Percentiles rank a stretch among this genome's conserved stretches.
Evolutionary conservation across 2,888 invertebrate species (phyloP).

Genomic region (Clivina fossor): DNA sequence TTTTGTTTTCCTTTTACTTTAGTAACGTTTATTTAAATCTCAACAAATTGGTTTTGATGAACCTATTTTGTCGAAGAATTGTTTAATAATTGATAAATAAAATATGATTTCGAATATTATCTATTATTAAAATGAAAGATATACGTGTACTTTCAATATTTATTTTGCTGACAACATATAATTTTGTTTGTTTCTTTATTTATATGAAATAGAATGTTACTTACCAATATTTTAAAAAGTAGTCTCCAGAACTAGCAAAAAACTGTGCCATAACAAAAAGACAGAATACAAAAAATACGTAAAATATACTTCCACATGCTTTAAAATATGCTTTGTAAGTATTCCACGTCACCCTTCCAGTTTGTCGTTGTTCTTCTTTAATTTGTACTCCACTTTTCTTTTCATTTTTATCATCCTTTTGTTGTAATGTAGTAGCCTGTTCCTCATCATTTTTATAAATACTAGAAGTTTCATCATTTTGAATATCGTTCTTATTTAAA

Average conservation of each 20-base stretch:
- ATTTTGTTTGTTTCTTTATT: no score
- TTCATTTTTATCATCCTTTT: slow-evolving; percentile 37
- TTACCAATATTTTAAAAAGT: slow-evolving; percentile 79
- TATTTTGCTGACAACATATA: no score
- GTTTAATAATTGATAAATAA: no score
- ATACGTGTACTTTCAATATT: no score
- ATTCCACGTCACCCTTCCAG: slow-evolving; percentile 58
- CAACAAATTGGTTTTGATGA: no score
- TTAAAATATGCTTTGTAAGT: slow-evolving; percentile 72
- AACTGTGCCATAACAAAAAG: slow-evolving; percentile 71
- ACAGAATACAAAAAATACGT: slow-evolving; percentile 62
- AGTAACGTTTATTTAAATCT: no score
- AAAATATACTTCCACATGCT: slow-evolving; percentile 71
- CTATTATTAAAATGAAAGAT: no score
- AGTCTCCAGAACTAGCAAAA: slow-evolving; percentile 76
- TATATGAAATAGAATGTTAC: slow-evolving; percentile 42
- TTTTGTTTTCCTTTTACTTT: no score
- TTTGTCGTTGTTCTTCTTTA: slow-evolving; percentile 62
- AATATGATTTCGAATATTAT: no score
- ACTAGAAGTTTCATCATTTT: slow-evolving; percentile 70
- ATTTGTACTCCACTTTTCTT: slow-evolving; percentile 44
- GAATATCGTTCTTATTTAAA: slow-evolving; percentile 61
- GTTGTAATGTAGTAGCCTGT: slow-evolving; percentile 42
- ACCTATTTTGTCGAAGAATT: no score
- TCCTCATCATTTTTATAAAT: slow-evolving; percentile 65